Evolutionary conservation across 2,797 vertebrate species (phyloP).

Genomic region (Chrosomus eos): DNA sequence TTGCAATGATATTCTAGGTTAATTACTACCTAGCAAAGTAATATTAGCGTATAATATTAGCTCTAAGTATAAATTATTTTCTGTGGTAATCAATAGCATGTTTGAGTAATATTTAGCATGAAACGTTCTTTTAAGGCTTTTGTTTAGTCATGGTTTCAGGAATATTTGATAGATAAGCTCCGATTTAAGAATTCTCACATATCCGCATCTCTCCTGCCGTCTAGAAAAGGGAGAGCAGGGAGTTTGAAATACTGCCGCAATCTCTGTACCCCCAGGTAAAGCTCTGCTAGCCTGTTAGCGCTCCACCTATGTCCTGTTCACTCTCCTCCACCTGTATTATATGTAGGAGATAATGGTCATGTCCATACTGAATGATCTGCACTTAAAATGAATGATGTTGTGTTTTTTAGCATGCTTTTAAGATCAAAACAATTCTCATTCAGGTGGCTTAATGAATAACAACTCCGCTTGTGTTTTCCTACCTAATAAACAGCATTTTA

Average conservation of each 20-base stretch:
- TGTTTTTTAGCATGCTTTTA: conserved; percentile 48
- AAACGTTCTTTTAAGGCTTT: neutral
- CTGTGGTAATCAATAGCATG: conserved; percentile 8
- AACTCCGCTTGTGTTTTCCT: neutral
- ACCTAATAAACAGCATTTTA: conserved; percentile 7
- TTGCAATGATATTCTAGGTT: neutral
- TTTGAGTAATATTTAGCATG: neutral
- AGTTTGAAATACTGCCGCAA: conserved; percentile 82
- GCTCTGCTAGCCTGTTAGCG: conserved; percentile 48
- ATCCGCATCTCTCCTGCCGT: conserved; percentile 73
- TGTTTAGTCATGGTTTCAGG: neutral
- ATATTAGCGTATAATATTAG: neutral
- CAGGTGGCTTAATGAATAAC: neutral
- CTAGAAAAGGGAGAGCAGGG: conserved; percentile 85
- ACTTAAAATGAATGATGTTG: conserved; percentile 58
- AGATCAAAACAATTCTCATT: neutral
- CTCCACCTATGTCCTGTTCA: conserved; percentile 52
- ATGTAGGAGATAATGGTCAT: conserved; percentile 47
- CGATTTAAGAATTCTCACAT: conserved; percentile 64
- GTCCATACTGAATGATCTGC: conserved; percentile 49
- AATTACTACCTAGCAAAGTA: neutral
- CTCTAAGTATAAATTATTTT: conserved; percentile 21
- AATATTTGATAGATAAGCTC: neutral
- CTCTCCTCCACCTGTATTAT: conserved; percentile 29
- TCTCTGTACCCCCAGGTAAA: conserved; percentile 85